A percentile compares a stretch with the other conserved stretches of the same genome.
Conservation (phyloP, 2,797 vertebrate species). For the Enteromius radiatus region DNA sequence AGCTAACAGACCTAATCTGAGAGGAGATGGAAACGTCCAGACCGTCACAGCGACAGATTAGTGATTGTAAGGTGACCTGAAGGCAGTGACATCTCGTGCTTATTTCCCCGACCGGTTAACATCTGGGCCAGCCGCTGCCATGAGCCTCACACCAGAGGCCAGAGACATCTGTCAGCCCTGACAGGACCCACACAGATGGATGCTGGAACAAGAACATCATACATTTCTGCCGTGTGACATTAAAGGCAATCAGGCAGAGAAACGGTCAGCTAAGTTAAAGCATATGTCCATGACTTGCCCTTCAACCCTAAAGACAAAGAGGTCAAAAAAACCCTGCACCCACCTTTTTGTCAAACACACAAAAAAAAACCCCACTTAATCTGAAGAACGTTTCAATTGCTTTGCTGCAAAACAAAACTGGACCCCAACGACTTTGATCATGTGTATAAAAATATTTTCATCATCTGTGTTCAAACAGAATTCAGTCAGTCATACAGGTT, state of each 20-base stretch:
- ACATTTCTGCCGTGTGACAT: constrained; percentile 46
- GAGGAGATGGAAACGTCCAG: constrained; percentile 65
- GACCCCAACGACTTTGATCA: background rate
- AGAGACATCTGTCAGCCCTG: constrained; percentile 51
- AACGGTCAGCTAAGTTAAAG: constrained; percentile 40
- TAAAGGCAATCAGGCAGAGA: constrained; percentile 52
- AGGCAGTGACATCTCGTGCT: constrained; percentile 43
- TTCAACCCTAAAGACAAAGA: constrained; percentile 29
- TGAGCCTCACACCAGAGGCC: constrained; percentile 35
- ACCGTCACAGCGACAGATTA: constrained; percentile 68
- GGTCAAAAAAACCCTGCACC: background rate
- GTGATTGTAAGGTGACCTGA: constrained; percentile 46
- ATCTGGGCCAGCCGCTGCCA: constrained; percentile 49
- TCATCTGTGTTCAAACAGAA: background rate
- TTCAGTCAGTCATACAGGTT: background rate
- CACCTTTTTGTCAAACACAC: background rate
- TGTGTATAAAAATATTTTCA: background rate
- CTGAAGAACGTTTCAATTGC: background rate
- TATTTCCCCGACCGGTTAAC: constrained; percentile 49
- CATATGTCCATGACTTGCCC: constrained; percentile 35
- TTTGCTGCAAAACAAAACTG: background rate
- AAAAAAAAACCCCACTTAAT: background rate
- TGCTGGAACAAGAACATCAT: constrained; percentile 34
- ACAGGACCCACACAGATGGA: constrained; percentile 50
- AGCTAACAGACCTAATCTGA: constrained; percentile 62